Base-by-base conservation (phyloP, 2,797 vertebrate genomes). In the Hypotaenidia okinawae region DNA sequence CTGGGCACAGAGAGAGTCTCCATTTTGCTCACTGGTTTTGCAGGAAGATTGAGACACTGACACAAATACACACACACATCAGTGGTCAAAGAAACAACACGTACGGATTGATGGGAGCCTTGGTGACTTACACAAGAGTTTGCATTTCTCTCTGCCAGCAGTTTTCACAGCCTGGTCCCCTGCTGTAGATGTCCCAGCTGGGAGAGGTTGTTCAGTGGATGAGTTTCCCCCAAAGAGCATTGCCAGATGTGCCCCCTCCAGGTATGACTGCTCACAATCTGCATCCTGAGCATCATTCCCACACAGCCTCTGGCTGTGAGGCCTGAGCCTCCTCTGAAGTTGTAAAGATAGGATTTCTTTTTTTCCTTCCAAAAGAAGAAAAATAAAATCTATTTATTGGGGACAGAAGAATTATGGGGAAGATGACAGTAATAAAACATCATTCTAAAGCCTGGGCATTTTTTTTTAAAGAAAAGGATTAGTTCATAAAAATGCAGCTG, bases 401-500 rank as follows among this genome's bases (percentile, higher is more conserved):
- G 41, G 32, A 95, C 96, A 95, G 93, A 97, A 97, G 92, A 96
- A 91, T 90, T 96, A 93, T 87, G 77, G 39, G 47, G 66, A 45
- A 90, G n/a, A 88, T 27, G 75, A 49, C 76, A 87, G 87, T 69
- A 97, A 96, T 96, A 97, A 97, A 98, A 96, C 74, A 94, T 93
- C 37, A 94, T 96, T 97, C 80, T 93, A 90, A 96, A 95, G 64
- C 27, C 16, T 6, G 19, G 30, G 41, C 6, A 30, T 17, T 43
- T 67, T 84, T 15, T 96, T 87, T 89, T 64, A 82, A 94, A 93
- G 93, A 94, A 97, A 98, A 96, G 84, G 86, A 96, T 96, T 95
- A 82, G 89, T 96, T 97, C 87, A 96, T 97, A 95, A 97, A 97
- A 97, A 97, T 96, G 91, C 87, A 97, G 90, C 90, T 93, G 95